These are phyloP conservation scores for Colletes collaris DNA, from an alignment of 2,888 invertebrate genomes.

Conservation along the genomic window DNA sequence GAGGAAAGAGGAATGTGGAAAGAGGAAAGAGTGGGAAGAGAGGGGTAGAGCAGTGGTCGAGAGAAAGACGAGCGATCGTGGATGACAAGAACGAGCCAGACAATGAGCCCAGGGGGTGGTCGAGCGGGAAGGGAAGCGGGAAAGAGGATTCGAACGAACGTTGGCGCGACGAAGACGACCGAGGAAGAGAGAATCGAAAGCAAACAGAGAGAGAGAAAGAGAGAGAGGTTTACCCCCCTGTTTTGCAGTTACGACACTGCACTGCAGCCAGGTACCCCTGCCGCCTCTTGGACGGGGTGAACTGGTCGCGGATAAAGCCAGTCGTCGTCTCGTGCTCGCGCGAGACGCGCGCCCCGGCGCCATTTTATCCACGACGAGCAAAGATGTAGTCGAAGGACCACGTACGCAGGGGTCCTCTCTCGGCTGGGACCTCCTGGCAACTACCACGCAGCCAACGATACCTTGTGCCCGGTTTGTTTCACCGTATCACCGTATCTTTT, in stretches of 20 bases:
- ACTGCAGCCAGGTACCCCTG: constrained; percentile 64
- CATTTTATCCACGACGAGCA: background rate
- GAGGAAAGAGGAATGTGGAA: no score
- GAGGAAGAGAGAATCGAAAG: background rate
- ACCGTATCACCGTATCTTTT: constrained; percentile 33
- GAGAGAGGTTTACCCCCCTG: constrained; percentile 45
- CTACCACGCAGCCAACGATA: constrained; percentile 20
- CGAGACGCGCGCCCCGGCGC: constrained; percentile 33
- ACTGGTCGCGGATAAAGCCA: constrained; percentile 49
- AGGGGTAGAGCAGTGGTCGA: background rate
- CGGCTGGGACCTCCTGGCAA: constrained; percentile 26
- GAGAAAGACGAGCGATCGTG: background rate
- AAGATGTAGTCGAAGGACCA: constrained; percentile 57
- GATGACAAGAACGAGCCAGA: background rate
- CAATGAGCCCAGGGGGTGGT: constrained; percentile 4
- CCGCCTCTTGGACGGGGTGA: constrained; percentile 41
- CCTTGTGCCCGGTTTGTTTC: constrained; percentile 39
- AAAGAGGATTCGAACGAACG: background rate
- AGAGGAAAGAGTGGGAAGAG: no score
- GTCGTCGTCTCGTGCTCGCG: constrained; percentile 55
- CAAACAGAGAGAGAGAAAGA: background rate
- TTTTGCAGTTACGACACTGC: constrained; percentile 73
- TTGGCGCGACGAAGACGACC: background rate
- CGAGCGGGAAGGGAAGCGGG: background rate
- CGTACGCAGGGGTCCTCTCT: constrained; percentile 30